Percentiles rank a stretch among this genome's conserved stretches.
phyloP scores from a whole-genome alignment of 2,888 invertebrate species.

The Tetheella fluctuosa region DNA sequence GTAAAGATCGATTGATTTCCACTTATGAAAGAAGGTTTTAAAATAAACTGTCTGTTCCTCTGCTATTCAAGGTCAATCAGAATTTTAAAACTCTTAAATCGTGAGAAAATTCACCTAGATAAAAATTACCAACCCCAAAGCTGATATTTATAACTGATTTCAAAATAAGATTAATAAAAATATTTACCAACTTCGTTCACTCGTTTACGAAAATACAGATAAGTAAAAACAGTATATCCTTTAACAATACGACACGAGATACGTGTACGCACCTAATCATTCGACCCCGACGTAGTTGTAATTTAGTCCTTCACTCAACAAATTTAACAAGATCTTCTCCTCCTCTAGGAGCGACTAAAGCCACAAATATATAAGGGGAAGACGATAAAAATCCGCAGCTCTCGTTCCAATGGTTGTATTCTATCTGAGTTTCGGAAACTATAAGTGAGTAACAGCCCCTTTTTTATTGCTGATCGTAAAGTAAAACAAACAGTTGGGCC shows the following conservation, averaged over 20 bases:
- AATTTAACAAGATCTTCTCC: slow-evolving; percentile 28
- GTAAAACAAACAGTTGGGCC: slow-evolving; percentile 54
- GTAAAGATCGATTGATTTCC: not conserved
- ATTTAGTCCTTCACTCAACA: slow-evolving; percentile 41
- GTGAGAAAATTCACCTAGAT: not conserved
- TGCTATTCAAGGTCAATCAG: too few species aligned
- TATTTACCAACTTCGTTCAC: not conserved
- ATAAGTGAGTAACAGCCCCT: slow-evolving; percentile 50
- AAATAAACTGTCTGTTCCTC: too few species aligned
- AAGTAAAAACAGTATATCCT: slow-evolving; percentile 23
- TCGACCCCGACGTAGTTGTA: slow-evolving; percentile 40
- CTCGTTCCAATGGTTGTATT: slow-evolving; percentile 33
- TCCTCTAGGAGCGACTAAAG: not conserved
- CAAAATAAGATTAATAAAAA: not conserved
- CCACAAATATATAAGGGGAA: slow-evolving; percentile 12
- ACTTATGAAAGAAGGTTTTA: too few species aligned
- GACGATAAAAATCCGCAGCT: slow-evolving; percentile 23
- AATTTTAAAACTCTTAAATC: not conserved
- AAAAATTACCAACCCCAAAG: too few species aligned
- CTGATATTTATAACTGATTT: not conserved
- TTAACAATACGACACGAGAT: slow-evolving; percentile 25
- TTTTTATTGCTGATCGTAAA: slow-evolving; percentile 63
- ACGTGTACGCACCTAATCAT: slow-evolving; percentile 51
- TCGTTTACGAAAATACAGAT: slow-evolving; percentile 22
- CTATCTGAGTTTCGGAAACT: slow-evolving; percentile 45